Evolutionary conservation across 2,888 invertebrate genomes (phyloP).

Genomic region (Lycaena phlaeas): DNA sequence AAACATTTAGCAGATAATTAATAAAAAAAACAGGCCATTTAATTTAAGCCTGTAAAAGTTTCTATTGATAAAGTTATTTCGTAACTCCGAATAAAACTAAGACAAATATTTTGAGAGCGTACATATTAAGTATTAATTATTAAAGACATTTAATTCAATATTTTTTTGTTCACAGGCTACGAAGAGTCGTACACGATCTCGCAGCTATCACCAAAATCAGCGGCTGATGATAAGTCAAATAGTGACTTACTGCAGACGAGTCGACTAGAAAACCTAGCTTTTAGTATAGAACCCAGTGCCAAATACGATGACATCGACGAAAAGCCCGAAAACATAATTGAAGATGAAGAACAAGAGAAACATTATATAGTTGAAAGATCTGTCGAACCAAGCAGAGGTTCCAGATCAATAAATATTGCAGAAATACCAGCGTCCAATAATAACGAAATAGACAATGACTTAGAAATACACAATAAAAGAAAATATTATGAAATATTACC

Average conservation of each 20-base stretch:
- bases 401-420: conserved; percentile 69
- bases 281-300: conserved; percentile 55
- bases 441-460: conserved; percentile 74
- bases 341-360: conserved; percentile 36
- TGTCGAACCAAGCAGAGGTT: conserved; percentile 59
- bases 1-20: too few relatives aligned
- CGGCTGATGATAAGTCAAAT: conserved; percentile 29
- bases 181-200: conserved; percentile 75
- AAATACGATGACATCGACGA: conserved; percentile 32
- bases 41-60: too few relatives aligned
- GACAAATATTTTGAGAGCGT: too few relatives aligned
- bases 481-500: conserved; percentile 70
- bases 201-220: conserved; percentile 80
- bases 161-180: conserved; percentile 57
- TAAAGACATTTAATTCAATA: too few relatives aligned
- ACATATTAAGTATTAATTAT: too few relatives aligned
- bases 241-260: conserved; percentile 45
- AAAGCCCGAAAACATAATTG: conserved; percentile 21
- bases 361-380: conserved; percentile 68
- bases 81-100: too few relatives aligned
- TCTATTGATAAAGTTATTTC: too few relatives aligned
- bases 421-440: conserved; percentile 67
- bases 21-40: too few relatives aligned
- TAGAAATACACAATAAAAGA: conserved; percentile 63
- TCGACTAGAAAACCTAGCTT: conserved; percentile 39